Base-by-base conservation (phyloP, 2,113 vertebrate species). In the Menura novaehollandiae region DNA sequence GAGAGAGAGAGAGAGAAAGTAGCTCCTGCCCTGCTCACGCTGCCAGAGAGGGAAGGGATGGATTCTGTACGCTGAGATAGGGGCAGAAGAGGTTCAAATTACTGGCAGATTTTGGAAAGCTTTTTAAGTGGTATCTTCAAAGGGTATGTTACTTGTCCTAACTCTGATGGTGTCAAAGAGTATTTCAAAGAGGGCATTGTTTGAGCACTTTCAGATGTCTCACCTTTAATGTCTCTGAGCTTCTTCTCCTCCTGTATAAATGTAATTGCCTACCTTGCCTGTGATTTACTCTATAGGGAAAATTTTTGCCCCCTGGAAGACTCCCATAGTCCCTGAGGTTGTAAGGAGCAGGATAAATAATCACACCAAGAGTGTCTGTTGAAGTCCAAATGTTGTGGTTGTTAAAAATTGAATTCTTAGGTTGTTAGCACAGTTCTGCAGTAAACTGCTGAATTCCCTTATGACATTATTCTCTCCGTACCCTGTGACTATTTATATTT, bases 61-160 rank as follows among this genome's bases (percentile, higher is more conserved):
- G 35, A 63, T 84, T 93, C 69, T 72, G 43, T 60, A 41, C 56
- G 67, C 85, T 60, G 76, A 88, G 80, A 75, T 30, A 81, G 76
- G 73, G 76, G 59, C 76, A 92, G 76, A 78, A 79, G 32, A 78
- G 64, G 41, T 93, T 96, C 68, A 84, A 88, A 91, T 95, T 91
- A 92, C 91, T 72, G 89, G 35, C 86, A 89, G 93, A 84, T 95
- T 95, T 92, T 84, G 73, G 69, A 89, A 89, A 89, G 91, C 80
- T 95, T 96, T 96, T 91, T 41, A 96, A 92, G 80, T 89, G 80
- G 32, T 77, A 56, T 92, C 89, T 95, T 96, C 93, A 95, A 95
- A 96, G 83, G 14, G 6, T 51, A 41, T 66, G 52, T 92, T 95
- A 67, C 80, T 95, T 87, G 52, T 96, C 68, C 91, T 49, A 75